phyloP scores from a whole-genome alignment of 2,797 vertebrate genomes.

The Pseudochaenichthys georgianus region DNA sequence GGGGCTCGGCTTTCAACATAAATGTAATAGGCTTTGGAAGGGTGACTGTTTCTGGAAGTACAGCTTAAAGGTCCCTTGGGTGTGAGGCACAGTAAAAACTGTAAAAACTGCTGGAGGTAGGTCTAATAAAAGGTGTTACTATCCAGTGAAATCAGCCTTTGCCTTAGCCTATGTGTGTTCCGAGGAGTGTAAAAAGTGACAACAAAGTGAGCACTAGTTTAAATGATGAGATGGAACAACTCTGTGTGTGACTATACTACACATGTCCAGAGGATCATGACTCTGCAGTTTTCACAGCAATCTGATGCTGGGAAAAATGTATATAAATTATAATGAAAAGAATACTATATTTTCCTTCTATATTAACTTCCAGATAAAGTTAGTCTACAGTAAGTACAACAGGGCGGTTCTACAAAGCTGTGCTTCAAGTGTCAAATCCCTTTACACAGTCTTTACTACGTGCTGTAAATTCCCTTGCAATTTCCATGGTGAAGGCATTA shows the following conservation, averaged over 20 bases:
- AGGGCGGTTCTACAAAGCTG: background rate
- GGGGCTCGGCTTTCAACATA: slow-evolving; percentile 49
- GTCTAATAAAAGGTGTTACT: slow-evolving; percentile 66
- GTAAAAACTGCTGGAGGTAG: slow-evolving; percentile 68
- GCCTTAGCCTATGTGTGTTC: slow-evolving; percentile 58
- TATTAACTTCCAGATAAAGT: slow-evolving; percentile 11
- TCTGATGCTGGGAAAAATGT: slow-evolving; percentile 3
- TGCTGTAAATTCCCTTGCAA: slow-evolving; percentile 48
- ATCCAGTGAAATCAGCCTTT: slow-evolving; percentile 62
- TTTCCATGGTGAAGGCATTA: slow-evolving; percentile 34
- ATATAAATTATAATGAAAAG: slow-evolving; percentile 8
- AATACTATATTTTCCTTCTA: slow-evolving; percentile 6
- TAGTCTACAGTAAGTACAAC: slow-evolving; percentile 14
- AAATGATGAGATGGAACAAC: slow-evolving; percentile 31
- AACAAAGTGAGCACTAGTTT: slow-evolving; percentile 20
- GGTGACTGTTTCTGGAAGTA: slow-evolving; percentile 51
- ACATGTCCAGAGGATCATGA: slow-evolving; percentile 29
- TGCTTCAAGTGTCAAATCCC: slow-evolving; percentile 37
- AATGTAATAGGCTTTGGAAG: slow-evolving; percentile 57
- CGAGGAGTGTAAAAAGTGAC: slow-evolving; percentile 47
- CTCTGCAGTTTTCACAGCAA: slow-evolving; percentile 18
- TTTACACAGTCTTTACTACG: slow-evolving; percentile 36
- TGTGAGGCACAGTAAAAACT: slow-evolving; percentile 62
- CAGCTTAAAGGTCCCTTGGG: slow-evolving; percentile 46
- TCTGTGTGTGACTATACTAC: slow-evolving; percentile 30